phyloP scores from a whole-genome alignment of 2,888 invertebrate species.

The Lamellibrachia columna region DNA sequence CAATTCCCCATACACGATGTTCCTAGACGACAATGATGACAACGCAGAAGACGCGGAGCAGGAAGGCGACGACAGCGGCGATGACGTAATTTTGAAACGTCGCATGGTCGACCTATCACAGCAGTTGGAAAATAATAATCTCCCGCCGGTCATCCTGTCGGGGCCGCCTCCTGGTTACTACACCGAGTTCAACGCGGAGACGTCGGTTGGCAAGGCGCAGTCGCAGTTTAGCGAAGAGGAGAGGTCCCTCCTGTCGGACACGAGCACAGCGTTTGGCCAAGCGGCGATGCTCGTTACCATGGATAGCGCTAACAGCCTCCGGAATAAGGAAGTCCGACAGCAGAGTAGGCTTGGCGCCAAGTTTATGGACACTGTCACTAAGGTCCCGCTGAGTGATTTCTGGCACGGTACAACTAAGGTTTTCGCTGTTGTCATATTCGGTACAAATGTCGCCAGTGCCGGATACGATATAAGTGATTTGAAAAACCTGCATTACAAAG shows the following conservation, averaged over 20 bases:
- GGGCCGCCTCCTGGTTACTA: not conserved
- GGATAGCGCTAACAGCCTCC: not conserved
- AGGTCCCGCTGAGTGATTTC: not conserved
- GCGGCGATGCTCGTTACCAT: not conserved
- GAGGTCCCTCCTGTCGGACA: not conserved
- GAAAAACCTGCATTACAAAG: not conserved
- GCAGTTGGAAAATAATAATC: not conserved
- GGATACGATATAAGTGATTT: not conserved
- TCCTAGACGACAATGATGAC: not conserved
- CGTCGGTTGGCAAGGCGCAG: not conserved
- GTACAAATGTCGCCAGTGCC: not conserved
- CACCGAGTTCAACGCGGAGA: not conserved
- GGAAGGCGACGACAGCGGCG: too few species aligned
- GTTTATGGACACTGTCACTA: not conserved
- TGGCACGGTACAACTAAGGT: not conserved
- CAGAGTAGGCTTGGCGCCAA: not conserved
- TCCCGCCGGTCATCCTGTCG: not conserved
- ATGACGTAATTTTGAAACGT: too few species aligned
- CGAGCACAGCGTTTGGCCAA: not conserved
- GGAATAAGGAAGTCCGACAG: not conserved
- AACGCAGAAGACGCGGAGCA: not conserved
- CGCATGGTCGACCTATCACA: not conserved
- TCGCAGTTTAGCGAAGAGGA: not conserved
- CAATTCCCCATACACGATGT: not conserved
- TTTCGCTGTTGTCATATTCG: not conserved